Evolutionary conservation across 2,888 invertebrate genomes (phyloP), one percentile per base, ranked within the genome.

Genomic region (Azorinus chamasolen): DNA sequence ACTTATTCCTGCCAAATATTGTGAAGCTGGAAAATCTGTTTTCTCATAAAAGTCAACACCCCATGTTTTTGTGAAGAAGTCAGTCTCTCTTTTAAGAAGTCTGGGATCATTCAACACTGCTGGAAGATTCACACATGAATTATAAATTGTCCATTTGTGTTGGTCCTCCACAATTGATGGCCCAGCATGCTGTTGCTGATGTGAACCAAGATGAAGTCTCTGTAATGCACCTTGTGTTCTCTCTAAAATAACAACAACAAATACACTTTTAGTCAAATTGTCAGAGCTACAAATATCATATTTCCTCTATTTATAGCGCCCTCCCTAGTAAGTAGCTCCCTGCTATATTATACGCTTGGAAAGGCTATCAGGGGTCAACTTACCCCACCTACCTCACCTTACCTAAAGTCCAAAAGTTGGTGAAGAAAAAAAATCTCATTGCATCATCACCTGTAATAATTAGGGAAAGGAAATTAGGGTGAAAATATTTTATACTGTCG

Each of bases 1-100:
- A 18, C 95, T 95, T 72, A 99, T 96, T 88, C 97, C 96, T 46
- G 97, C 97, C 85, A 98, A 94, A 92, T 96, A 96, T 0, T 96
- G 95, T 87, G 97, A 96, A 83, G 96, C 95, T 45, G 95, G 95
- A 87, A 98, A 95, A 53, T 95, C 95, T 27, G 95, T 94, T 79
- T 98, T 98, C 22, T 97, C 95, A 80, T 84, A 84, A 93, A 99
- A 99, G 72, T 95, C 95, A 89, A 98, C 98, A 51, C 99, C 99
- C 99, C 99, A 99, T 77, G 98, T 98, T 93, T 97, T 97, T 0
- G 98, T 98, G 91, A 99, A 98, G 91, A 99, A 97, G 93, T 98
- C 95, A 10, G 91, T 91, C 81, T 93, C 99, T 83, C 98, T 96
- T 90, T 96, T 96, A 39, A 92, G 89, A 37, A 93, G 92, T 79